Evolutionary conservation across 2,797 vertebrate genomes (phyloP).

Genomic region (Coregonus sp.): DNA sequence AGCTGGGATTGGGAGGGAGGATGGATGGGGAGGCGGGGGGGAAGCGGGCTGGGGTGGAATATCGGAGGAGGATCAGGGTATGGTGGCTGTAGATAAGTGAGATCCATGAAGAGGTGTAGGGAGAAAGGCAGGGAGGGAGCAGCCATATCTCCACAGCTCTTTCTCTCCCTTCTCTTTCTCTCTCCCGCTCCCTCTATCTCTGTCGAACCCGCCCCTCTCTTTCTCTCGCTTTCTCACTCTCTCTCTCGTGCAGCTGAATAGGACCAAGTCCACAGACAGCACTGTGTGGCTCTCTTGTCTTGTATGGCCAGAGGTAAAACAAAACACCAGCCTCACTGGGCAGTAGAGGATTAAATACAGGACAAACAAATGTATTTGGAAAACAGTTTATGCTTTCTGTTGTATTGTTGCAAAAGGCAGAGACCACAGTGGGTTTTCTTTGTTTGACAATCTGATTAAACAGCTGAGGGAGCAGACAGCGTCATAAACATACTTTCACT

Average conservation of each 20-base stretch:
- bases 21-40: conserved; percentile 8
- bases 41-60: conserved; percentile 20
- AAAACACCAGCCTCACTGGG: background rate
- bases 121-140: conserved; percentile 23
- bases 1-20: background rate
- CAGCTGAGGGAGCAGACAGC: too few species aligned
- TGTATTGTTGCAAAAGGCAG: background rate
- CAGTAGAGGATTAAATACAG: too few species aligned
- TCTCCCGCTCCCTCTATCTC: background rate
- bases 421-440: background rate
- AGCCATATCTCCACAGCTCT: background rate
- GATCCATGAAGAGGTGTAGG: conserved; percentile 39
- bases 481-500: too few species aligned
- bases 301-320: background rate
- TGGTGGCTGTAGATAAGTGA: conserved; percentile 56
- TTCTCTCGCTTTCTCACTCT: background rate
- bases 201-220: background rate
- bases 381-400: background rate
- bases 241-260: background rate
- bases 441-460: background rate
- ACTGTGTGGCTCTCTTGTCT: background rate
- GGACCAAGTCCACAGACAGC: background rate
- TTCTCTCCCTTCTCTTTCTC: background rate
- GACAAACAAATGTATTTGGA: background rate
- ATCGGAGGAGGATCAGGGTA: conserved; percentile 51